Percentiles rank a stretch among this genome's conserved stretches.
These are phyloP conservation scores for Lucilia cuprina DNA, from an alignment of 1,140 invertebrate species.

Conservation along the genomic window DNA sequence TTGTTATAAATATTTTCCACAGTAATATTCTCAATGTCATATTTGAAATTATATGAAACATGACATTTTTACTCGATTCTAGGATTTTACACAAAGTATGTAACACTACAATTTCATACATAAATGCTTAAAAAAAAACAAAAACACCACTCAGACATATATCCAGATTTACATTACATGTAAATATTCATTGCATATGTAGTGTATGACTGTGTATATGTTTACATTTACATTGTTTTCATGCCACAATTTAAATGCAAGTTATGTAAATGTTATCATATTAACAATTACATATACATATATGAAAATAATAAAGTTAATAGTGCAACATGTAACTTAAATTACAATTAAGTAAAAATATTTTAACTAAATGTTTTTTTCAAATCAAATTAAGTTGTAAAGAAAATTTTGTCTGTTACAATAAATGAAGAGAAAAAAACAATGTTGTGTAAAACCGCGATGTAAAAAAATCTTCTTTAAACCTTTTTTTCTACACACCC, in stretches of 20 bases:
- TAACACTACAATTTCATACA: background rate
- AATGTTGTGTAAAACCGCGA: background rate
- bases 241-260: constrained; percentile 7
- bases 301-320: background rate
- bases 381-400: background rate
- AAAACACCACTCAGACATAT: too few relatives aligned
- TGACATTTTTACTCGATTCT: background rate
- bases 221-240: background rate
- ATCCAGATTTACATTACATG: too few relatives aligned
- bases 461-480: background rate
- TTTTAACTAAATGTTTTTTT: background rate
- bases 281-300: background rate
- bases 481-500: background rate
- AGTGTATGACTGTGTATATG: background rate
- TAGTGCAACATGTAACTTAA: background rate
- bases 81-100: background rate
- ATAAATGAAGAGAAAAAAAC: background rate
- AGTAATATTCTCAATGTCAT: constrained; percentile 12
- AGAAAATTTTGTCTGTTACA: background rate
- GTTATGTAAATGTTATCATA: constrained; percentile 8
- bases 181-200: background rate
- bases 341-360: background rate
- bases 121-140: background rate
- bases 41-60: background rate
- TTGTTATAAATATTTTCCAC: background rate